These are phyloP conservation scores for Ridgeia piscesae DNA, from an alignment of 1,140 invertebrate genomes.

Conservation along the genomic window DNA sequence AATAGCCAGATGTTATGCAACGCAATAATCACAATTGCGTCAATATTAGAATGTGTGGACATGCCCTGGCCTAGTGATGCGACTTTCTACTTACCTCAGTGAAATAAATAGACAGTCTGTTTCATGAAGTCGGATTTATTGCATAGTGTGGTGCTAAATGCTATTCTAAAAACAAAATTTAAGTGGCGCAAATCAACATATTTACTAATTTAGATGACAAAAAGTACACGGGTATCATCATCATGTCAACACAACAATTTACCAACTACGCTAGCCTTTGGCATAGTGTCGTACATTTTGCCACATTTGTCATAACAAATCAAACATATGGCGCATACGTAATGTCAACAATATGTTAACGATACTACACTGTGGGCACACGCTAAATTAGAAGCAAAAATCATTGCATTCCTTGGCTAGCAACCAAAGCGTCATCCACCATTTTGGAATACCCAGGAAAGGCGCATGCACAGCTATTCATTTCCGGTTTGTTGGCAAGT, in stretches of 20 bases:
- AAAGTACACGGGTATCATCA: not conserved
- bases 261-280: not conserved
- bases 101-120: not conserved
- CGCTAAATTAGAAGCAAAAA: not conserved
- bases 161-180: not conserved
- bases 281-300: not conserved
- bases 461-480: not conserved
- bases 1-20: no score
- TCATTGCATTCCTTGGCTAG: not conserved
- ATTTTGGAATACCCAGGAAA: not conserved
- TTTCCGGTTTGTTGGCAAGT: not conserved
- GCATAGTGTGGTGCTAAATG: not conserved
- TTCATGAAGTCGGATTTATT: not conserved
- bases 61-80: not conserved
- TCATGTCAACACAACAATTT: not conserved
- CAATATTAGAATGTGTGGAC: no score
- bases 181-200: not conserved
- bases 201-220: not conserved
- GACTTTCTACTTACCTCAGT: not conserved
- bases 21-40: no score
- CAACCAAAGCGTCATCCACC: not conserved
- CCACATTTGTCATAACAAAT: not conserved
- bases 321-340: not conserved
- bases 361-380: not conserved
- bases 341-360: not conserved